A percentile compares a stretch with the other conserved stretches of the same genome.
phyloP scores from a whole-genome alignment of 2,888 invertebrate genomes.

The Hirtodrosophila cameraria region DNA sequence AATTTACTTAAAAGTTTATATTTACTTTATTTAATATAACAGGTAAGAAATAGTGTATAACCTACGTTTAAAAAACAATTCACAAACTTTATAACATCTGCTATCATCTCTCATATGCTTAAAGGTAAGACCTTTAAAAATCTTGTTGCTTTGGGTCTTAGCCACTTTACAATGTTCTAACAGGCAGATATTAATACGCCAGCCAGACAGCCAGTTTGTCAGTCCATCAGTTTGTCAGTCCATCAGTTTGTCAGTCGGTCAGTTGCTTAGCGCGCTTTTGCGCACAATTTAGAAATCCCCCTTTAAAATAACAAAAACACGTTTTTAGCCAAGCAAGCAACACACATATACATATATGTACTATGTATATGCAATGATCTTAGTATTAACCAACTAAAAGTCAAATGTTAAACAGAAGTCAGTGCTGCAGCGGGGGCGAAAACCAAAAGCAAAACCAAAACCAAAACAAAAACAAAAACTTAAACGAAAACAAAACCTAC shows the following conservation, averaged over 20 bases:
- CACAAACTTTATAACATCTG: too few relatives aligned
- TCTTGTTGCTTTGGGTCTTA: background rate
- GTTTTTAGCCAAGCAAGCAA: slow-evolving; percentile 35
- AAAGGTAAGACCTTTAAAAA: background rate
- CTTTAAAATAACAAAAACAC: slow-evolving; percentile 48
- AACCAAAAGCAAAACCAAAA: background rate
- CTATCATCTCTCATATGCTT: background rate
- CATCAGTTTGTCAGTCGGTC: slow-evolving; percentile 18
- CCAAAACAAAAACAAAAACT: slow-evolving; percentile 7
- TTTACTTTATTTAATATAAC: too few relatives aligned
- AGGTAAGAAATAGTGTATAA: too few relatives aligned
- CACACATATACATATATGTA: too few relatives aligned
- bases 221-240: slow-evolving; percentile 6
- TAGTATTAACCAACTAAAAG: slow-evolving; percentile 39
- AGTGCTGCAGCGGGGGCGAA: slow-evolving; percentile 3
- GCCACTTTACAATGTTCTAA: slow-evolving; percentile 11
- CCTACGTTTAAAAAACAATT: too few relatives aligned
- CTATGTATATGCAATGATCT: slow-evolving; percentile 13
- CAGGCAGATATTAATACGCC: slow-evolving; percentile 9
- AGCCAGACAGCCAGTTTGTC: slow-evolving; percentile 5
- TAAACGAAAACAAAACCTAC: slow-evolving; percentile 28
- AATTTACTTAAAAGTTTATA: too few relatives aligned
- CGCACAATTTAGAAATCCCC: slow-evolving; percentile 41
- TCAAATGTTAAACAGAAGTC: slow-evolving; percentile 37
- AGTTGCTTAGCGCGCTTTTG: slow-evolving; percentile 34